Conservation (phyloP, 1,140 invertebrate species). For the roundworm (Caenorhabditis elegans) region WBcel235 BX284603.4:10950501-10951000, state of each 20-base stretch:
- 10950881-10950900: neutral
- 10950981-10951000: neutral
- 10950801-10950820: neutral
- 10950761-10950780: too few species aligned
- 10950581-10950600: too few species aligned
- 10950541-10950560: too few species aligned
- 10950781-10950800: neutral
- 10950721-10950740: too few species aligned
- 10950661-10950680: conserved; percentile 3
- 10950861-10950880: neutral
- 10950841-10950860: neutral
- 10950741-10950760: too few species aligned
- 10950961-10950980: neutral
- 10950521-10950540: too few species aligned
- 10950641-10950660: neutral
- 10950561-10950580: too few species aligned
- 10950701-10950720: neutral
- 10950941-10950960: neutral
- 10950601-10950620: too few species aligned
- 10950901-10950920: neutral
- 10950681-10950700: neutral
- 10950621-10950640: neutral
- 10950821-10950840: neutral
- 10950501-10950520: too few species aligned
- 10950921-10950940: neutral